Evolutionary conservation across 2,113 vertebrate genomes (phyloP).

Genomic region (Sminthopsis crassicaudata): DNA sequence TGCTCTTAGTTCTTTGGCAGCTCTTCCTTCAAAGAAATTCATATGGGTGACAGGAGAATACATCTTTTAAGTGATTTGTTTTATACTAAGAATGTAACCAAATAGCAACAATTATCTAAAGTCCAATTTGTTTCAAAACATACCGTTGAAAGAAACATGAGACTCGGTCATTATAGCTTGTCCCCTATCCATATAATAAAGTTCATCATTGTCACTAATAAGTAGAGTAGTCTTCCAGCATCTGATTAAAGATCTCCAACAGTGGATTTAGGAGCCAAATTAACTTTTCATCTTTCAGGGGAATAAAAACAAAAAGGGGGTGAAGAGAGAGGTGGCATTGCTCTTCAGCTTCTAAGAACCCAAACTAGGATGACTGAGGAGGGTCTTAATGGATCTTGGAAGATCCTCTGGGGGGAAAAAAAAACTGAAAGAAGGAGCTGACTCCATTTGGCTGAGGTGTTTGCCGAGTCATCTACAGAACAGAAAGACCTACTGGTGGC

Average conservation of each 20-base stretch:
- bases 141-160: neutral
- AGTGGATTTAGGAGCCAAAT: neutral
- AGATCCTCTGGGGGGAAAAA: neutral
- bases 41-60: neutral
- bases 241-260: neutral
- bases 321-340: neutral
- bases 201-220: neutral
- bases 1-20: constrained; percentile 14
- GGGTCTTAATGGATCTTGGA: neutral
- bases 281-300: neutral
- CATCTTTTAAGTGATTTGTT: neutral
- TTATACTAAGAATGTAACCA: neutral
- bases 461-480: neutral
- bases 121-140: neutral
- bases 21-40: constrained; percentile 10
- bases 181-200: neutral
- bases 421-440: neutral
- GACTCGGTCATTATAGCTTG: neutral
- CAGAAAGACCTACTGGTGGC: neutral
- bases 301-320: neutral
- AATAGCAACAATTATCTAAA: neutral
- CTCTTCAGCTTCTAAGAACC: neutral
- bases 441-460: neutral
- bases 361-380: neutral
- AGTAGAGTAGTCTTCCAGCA: neutral